phyloP scores from a whole-genome alignment of 2,797 vertebrate genomes.

The Notolabrus celidotus region DNA sequence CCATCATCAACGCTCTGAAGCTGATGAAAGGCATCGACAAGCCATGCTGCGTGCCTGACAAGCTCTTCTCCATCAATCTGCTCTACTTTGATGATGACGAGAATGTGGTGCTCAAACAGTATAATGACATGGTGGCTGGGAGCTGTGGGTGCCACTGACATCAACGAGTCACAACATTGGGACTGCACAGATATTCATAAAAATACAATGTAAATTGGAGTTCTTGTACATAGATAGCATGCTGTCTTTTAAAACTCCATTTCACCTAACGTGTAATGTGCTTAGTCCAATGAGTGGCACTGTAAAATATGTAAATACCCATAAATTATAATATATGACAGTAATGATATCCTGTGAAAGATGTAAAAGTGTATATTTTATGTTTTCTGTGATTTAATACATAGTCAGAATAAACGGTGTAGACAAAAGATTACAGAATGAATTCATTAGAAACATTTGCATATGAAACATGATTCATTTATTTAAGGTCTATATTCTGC shows the following conservation, averaged over 20 bases:
- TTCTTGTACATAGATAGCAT: conserved; percentile 7
- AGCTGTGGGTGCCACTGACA: conserved; percentile 89
- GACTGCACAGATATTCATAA: conserved; percentile 17
- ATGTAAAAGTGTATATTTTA: conserved; percentile 84
- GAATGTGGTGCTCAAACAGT: conserved; percentile 91
- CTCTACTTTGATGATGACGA: conserved; percentile 90
- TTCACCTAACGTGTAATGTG: conserved; percentile 24
- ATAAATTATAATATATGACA: conserved; percentile 88
- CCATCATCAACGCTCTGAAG: conserved; percentile 90
- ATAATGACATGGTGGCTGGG: conserved; percentile 90
- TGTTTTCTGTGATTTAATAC: conserved; percentile 72
- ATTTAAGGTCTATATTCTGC: neutral
- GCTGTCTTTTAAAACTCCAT: conserved; percentile 18
- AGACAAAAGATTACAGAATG: conserved; percentile 25
- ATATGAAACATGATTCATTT: neutral
- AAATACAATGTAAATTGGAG: conserved; percentile 2
- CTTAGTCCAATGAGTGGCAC: conserved; percentile 22
- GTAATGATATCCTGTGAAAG: conserved; percentile 67
- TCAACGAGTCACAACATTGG: neutral
- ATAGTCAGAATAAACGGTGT: conserved; percentile 75
- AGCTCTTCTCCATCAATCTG: conserved; percentile 90
- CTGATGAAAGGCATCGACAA: conserved; percentile 84
- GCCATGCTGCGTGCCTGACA: conserved; percentile 90
- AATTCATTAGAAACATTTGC: conserved; percentile 4
- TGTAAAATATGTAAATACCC: conserved; percentile 89